Conservation (phyloP, 2,797 vertebrate genomes). For the Mustela erminea region DNA sequence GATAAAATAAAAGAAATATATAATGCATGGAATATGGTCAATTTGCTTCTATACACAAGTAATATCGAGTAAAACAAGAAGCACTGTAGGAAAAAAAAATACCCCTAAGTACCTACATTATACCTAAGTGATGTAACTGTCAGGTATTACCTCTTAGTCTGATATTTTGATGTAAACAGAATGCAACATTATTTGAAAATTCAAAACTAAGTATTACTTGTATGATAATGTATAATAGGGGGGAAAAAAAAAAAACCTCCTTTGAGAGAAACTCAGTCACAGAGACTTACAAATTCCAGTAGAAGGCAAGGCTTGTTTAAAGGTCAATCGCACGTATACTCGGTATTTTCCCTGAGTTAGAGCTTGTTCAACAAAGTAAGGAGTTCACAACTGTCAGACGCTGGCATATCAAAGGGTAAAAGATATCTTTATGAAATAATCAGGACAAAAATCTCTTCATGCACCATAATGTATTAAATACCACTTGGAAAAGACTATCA, state of each 20-base stretch:
- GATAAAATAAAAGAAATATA: slow-evolving; percentile 6
- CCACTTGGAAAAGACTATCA: not conserved
- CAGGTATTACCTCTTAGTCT: not conserved
- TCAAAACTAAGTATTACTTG: not conserved
- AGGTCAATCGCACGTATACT: slow-evolving; percentile 52
- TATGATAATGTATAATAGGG: slow-evolving; percentile 8
- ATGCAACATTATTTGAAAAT: slow-evolving; percentile 12
- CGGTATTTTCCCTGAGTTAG: slow-evolving; percentile 70
- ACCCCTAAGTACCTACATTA: not conserved
- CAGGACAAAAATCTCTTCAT: slow-evolving; percentile 4
- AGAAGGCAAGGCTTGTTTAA: slow-evolving; percentile 57
- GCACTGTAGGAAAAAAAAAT: not conserved
- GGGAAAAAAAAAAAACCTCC: not conserved
- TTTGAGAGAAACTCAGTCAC: not conserved
- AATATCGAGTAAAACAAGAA: not conserved
- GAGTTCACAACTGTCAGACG: slow-evolving; percentile 55
- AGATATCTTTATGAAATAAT: slow-evolving; percentile 64
- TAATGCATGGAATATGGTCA: not conserved
- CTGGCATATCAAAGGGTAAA: slow-evolving; percentile 65
- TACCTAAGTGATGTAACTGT: not conserved
- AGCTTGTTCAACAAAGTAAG: slow-evolving; percentile 74
- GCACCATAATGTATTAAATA: slow-evolving; percentile 51
- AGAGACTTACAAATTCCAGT: slow-evolving; percentile 60
- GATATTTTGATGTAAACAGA: slow-evolving; percentile 19
- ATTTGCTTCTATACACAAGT: slow-evolving; percentile 5